phyloP scores from a whole-genome alignment of 92 coral and sea anemone genomes.

The Pocillopora meandrina region DNA sequence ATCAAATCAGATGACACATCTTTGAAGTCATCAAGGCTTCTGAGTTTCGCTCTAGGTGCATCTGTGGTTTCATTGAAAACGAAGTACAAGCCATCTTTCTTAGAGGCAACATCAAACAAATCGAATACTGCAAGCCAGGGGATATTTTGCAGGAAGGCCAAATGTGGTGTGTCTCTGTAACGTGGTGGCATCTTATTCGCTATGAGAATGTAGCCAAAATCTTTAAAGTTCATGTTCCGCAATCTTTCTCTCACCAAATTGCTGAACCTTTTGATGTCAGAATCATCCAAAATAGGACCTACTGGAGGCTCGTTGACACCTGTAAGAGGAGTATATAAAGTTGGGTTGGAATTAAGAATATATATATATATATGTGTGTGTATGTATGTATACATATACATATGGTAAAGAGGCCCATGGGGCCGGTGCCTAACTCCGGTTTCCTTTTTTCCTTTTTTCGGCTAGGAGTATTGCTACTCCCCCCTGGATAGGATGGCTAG shows the following conservation, averaged over 20 bases:
- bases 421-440: no score
- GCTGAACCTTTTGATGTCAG: conserved; percentile 41
- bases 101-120: conserved; percentile 47
- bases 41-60: conserved; percentile 51
- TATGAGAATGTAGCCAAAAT: conserved; percentile 49
- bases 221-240: conserved; percentile 46
- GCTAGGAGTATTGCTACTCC: no score
- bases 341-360: no score
- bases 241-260: conserved; percentile 36
- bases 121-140: conserved; percentile 71
- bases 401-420: no score
- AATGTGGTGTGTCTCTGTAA: conserved; percentile 45
- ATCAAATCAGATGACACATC: conserved; percentile 33
- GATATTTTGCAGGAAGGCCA: conserved; percentile 60
- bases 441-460: no score
- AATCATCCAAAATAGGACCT: conserved; percentile 18
- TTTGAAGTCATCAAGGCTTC: conserved; percentile 60
- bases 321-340: no score
- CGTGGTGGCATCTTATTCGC: conserved; percentile 60
- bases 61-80: conserved; percentile 63
- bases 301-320: no score
- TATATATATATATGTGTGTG: no score
- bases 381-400: no score
- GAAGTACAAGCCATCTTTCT: conserved; percentile 54
- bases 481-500: no score